Conservation (phyloP, 2,113 vertebrate genomes). For the Siphamia tubifer region DNA sequence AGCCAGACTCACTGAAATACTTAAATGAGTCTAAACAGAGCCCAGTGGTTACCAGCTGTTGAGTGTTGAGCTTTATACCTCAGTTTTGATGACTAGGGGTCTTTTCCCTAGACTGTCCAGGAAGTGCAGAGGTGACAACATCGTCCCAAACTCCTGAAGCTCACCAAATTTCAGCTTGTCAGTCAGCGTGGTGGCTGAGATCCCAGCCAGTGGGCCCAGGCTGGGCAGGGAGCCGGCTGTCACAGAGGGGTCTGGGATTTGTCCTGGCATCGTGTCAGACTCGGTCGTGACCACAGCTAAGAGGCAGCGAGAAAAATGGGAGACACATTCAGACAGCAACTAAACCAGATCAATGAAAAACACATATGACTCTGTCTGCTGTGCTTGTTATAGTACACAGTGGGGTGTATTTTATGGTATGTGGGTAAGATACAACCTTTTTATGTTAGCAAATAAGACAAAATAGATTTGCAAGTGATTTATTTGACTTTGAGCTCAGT, state of each 20-base stretch:
- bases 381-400: not conserved
- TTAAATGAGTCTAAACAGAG: too few relatives aligned
- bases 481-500: not conserved
- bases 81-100: constrained; percentile 88
- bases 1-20: too few relatives aligned
- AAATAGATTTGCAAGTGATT: not conserved
- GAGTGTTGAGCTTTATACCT: constrained; percentile 85
- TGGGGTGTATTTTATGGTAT: not conserved
- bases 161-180: constrained; percentile 90
- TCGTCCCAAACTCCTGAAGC: constrained; percentile 89
- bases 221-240: constrained; percentile 91
- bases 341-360: constrained; percentile 16
- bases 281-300: constrained; percentile 76
- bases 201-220: constrained; percentile 88
- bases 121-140: constrained; percentile 93
- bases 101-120: constrained; percentile 91
- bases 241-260: constrained; percentile 94
- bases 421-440: not conserved
- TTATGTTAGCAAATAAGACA: not conserved
- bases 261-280: constrained; percentile 95
- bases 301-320: constrained; percentile 22
- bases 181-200: constrained; percentile 88
- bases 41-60: too few relatives aligned
- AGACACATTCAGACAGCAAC: constrained; percentile 14
- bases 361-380: not conserved